phyloP scores from a whole-genome alignment of 2,113 vertebrate genomes.

The Ahaetulla prasina region DNA sequence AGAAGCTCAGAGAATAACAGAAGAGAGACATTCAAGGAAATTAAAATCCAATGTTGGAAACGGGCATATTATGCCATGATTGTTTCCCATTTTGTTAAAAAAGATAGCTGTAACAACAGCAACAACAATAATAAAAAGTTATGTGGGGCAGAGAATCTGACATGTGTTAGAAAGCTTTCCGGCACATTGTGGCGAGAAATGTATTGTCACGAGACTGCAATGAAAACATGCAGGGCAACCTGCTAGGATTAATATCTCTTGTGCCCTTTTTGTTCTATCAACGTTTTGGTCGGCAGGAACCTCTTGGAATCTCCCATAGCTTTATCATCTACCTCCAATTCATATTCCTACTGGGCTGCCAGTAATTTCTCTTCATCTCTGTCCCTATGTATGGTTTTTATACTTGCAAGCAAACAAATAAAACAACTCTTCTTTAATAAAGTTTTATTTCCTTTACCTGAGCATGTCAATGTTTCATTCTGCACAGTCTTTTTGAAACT shows the following conservation, averaged over 20 bases:
- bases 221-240: fast-evolving
- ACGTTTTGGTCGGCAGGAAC: background rate
- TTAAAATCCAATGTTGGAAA: background rate
- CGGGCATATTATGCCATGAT: background rate
- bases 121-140: background rate
- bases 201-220: background rate
- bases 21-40: background rate
- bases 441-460: background rate
- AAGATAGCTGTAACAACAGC: background rate
- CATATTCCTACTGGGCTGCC: background rate
- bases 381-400: background rate
- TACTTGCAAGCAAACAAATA: background rate
- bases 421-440: background rate
- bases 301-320: fast-evolving
- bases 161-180: background rate
- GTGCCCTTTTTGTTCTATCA: background rate
- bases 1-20: background rate
- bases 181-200: background rate
- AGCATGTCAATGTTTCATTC: fast-evolving
- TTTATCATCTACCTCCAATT: fast-evolving
- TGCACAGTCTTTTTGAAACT: fast-evolving
- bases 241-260: background rate
- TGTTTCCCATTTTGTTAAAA: background rate
- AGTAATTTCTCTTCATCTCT: background rate
- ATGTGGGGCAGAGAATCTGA: background rate